A percentile compares a stretch with the other conserved stretches of the same genome.
These are phyloP conservation scores for Suillia variegata DNA, from an alignment of 2,888 invertebrate species.

Conservation along the genomic window DNA sequence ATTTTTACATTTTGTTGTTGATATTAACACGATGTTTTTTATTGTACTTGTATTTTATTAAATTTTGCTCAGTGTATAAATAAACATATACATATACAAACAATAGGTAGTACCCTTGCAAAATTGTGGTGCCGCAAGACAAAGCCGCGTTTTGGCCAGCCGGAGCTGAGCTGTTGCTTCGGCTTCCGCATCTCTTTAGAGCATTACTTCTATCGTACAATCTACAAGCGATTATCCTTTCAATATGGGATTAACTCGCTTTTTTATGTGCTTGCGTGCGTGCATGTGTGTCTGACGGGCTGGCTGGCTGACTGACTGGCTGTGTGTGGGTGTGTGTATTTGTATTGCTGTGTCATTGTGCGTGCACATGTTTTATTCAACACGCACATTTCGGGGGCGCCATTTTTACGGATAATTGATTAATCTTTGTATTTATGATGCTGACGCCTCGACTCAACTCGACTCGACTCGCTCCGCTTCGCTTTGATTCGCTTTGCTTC, in stretches of 20 bases:
- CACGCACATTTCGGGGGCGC: conserved; percentile 16
- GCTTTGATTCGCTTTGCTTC: too few relatives aligned
- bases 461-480: too few relatives aligned
- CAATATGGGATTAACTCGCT: conserved; percentile 20
- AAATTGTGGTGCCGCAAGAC: too few relatives aligned
- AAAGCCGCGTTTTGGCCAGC: too few relatives aligned
- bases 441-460: conserved; percentile 2
- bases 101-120: too few relatives aligned
- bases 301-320: too few relatives aligned
- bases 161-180: too few relatives aligned
- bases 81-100: background rate
- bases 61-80: too few relatives aligned
- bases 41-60: too few relatives aligned
- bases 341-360: background rate
- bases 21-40: too few relatives aligned
- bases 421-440: conserved; percentile 22
- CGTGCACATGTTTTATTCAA: conserved; percentile 4
- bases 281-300: conserved; percentile 1
- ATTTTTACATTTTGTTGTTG: too few relatives aligned
- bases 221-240: conserved; percentile 25
- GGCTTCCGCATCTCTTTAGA: background rate
- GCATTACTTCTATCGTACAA: conserved; percentile 14
- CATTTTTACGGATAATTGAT: conserved; percentile 26
- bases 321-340: too few relatives aligned
- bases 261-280: background rate